These are phyloP conservation scores for Danio kyathit DNA, from an alignment of 2,797 vertebrate species.

Conservation along the genomic window DNA sequence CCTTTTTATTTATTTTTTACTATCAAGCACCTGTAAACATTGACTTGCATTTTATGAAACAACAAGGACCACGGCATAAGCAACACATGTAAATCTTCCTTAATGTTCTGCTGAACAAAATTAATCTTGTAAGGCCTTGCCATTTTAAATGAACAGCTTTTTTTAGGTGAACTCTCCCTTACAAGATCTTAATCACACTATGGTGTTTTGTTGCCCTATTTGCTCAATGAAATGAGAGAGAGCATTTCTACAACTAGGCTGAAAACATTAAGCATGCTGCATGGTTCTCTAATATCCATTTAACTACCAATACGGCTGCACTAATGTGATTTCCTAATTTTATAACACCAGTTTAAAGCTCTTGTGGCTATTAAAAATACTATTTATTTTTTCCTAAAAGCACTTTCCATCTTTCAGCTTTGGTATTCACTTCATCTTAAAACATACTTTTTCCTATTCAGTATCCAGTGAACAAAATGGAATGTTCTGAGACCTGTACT, in stretches of 20 bases:
- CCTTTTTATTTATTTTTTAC: no score
- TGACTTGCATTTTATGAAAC: no score
- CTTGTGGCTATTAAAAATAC: not conserved
- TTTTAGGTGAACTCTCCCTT: no score
- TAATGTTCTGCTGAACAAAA: no score
- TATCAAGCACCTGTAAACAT: no score
- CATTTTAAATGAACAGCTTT: no score
- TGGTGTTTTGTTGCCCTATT: not conserved
- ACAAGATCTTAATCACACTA: not conserved
- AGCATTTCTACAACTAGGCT: not conserved
- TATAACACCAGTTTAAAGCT: slow-evolving; percentile 11
- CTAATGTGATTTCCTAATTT: slow-evolving; percentile 12
- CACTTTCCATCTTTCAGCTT: not conserved
- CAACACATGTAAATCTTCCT: no score
- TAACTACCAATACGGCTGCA: not conserved
- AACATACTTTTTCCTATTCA: not conserved
- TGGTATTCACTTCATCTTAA: not conserved
- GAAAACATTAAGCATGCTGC: not conserved
- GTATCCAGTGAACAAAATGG: no score
- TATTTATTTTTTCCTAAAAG: slow-evolving; percentile 2
- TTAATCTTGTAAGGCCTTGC: no score
- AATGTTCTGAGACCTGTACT: no score
- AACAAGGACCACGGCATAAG: no score
- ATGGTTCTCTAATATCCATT: slow-evolving; percentile 13
- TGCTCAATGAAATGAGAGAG: not conserved